phyloP scores from a whole-genome alignment of 2,888 invertebrate genomes.

The Tinea trinotella region DNA sequence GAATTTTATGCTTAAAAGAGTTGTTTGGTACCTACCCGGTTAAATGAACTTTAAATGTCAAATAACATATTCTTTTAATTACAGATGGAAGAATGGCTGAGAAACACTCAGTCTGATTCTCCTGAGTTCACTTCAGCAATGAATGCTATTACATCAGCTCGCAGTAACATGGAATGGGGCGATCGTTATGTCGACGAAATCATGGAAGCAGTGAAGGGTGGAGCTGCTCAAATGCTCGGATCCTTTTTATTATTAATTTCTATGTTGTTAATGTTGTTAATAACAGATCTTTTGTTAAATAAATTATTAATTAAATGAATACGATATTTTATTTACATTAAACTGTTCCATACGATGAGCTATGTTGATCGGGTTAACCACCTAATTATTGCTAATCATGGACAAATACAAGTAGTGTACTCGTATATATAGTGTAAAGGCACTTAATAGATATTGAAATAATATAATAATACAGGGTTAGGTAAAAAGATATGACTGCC shows the following conservation, averaged over 20 bases:
- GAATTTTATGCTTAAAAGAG: too few relatives aligned
- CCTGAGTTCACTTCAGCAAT: conserved; percentile 38
- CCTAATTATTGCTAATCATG: too few relatives aligned
- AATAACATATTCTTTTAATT: too few relatives aligned
- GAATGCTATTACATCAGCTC: conserved; percentile 41
- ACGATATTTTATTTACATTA: neutral
- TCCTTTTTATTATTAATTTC: conserved; percentile 26
- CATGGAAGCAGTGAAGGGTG: conserved; percentile 36
- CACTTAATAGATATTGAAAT: too few relatives aligned
- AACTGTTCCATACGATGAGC: too few relatives aligned
- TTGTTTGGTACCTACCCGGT: too few relatives aligned
- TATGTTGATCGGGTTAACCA: too few relatives aligned
- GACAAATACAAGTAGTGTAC: too few relatives aligned
- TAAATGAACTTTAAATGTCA: too few relatives aligned
- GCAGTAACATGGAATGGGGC: conserved; percentile 52
- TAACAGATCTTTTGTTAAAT: conserved; percentile 9
- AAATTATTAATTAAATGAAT: neutral
- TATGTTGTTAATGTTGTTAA: neutral
- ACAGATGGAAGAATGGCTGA: conserved; percentile 53
- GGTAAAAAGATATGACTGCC: too few relatives aligned
- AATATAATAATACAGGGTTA: too few relatives aligned
- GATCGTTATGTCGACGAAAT: conserved; percentile 42
- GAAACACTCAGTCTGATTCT: conserved; percentile 34
- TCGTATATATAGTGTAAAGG: too few relatives aligned
- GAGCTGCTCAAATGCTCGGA: conserved; percentile 31